Base-by-base conservation (phyloP, 1,140 invertebrate species). In the Aphidius gifuensis region DNA sequence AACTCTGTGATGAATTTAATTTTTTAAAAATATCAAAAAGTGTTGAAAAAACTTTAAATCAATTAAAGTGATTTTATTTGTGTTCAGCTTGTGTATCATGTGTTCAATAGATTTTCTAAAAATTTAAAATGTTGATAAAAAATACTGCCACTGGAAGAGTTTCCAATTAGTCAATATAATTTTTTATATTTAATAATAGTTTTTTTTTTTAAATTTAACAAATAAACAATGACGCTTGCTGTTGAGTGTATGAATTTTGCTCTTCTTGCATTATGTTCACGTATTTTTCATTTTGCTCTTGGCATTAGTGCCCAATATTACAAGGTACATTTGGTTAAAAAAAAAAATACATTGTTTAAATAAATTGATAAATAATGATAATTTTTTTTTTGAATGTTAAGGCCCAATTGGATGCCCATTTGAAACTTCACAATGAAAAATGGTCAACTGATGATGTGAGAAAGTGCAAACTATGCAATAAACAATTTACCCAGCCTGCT, bases 381-480 rank as follows among this genome's bases (percentile, higher is more conserved):
- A 42, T 8, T 47, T 45, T 58, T 11, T 46, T 59, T 50, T 51
- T 42, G 2, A 39, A 16, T 57, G 53, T 59, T 16, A 55, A 40
- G 76, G 66, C 67, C 7, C 76, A 78, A 45, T 58, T 77, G 53
- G 75, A 78, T 7, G 73, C 73, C 8, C 76, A 78, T 66, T 61
- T 74, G 21, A 77, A 74, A 45, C 73, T 77, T 46, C 76, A 78
- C 49, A 71, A 72, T 40, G 76, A 77, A 56, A 78, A 74, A 59
- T 77, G 74, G 71, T 61, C 72, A 9, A 66, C 66, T 3, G 75
- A 78, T 43, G 75, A 77, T 50, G 70, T 69, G 38, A 66, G 74
- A 62, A 77, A 75, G 58, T 78, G 76, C 63, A 77, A 76, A 67
- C 68, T 78, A n/a, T 78, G 76, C 59, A 74, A 72, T 63, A 76